These are phyloP conservation scores for Napeogenes sylphis DNA, from an alignment of 2,888 invertebrate species.

Conservation along the genomic window DNA sequence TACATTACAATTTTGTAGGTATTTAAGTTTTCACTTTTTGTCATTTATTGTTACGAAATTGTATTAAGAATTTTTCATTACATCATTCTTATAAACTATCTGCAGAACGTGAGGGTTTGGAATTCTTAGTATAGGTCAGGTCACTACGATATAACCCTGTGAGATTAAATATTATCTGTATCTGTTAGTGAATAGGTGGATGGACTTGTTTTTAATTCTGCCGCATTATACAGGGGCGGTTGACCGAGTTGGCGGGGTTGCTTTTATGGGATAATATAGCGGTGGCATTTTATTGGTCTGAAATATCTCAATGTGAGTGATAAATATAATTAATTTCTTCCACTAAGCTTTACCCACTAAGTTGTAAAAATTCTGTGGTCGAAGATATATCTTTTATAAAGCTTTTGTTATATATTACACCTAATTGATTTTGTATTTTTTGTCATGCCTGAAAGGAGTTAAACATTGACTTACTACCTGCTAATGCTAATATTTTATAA, in stretches of 20 bases:
- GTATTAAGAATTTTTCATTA: background rate
- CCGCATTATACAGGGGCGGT: constrained; percentile 11
- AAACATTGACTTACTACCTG: no score
- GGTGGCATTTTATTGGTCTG: background rate
- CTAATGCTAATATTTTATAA: no score
- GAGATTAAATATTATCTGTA: background rate
- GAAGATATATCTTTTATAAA: no score
- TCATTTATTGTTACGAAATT: no score
- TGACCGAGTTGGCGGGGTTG: constrained; percentile 15
- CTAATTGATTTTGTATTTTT: no score
- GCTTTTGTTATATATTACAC: no score
- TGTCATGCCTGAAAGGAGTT: no score
- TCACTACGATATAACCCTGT: constrained; percentile 17
- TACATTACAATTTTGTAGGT: no score
- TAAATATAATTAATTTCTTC: constrained; percentile 3
- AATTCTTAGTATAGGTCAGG: constrained; percentile 22
- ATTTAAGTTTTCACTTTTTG: no score
- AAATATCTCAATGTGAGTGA: background rate
- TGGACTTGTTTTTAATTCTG: constrained; percentile 7
- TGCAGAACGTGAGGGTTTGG: constrained; percentile 12
- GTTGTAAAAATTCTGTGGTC: no score
- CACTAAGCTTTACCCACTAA: no score
- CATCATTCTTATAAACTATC: background rate
- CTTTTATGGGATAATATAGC: constrained; percentile 3
- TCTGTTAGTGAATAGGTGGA: background rate